phyloP scores from a whole-genome alignment of 2,113 vertebrate genomes.

The Psittacus erithacus region DNA sequence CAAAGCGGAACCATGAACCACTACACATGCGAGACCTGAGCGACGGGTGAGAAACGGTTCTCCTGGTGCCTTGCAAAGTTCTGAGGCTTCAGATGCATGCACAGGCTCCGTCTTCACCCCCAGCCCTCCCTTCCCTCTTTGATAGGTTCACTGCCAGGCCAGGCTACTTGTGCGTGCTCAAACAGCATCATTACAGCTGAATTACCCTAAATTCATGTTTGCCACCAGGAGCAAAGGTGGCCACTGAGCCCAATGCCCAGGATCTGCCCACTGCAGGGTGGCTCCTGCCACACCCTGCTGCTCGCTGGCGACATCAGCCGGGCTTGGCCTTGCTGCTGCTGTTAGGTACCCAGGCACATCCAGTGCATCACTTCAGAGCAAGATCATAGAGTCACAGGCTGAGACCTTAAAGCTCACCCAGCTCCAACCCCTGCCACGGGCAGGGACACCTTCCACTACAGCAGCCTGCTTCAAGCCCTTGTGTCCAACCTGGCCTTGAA shows the following conservation, averaged over 20 bases:
- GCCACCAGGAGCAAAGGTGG: background rate
- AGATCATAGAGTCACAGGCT: background rate
- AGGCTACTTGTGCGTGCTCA: background rate
- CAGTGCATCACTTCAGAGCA: background rate
- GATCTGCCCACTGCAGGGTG: background rate
- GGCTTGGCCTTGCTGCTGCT: background rate
- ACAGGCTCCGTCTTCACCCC: background rate
- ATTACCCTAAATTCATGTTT: background rate
- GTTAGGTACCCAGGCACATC: background rate
- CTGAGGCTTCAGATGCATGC: background rate
- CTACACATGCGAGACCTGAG: fast-evolving
- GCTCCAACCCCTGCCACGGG: background rate
- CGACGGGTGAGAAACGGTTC: background rate
- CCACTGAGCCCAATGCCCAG: too few species aligned
- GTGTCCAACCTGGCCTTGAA: background rate
- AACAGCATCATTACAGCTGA: background rate
- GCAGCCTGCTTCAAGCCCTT: background rate
- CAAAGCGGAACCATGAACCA: background rate
- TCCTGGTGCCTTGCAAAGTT: background rate
- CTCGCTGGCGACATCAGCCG: background rate
- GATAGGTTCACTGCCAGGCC: background rate
- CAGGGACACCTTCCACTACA: background rate
- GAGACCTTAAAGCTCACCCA: background rate
- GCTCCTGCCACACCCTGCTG: background rate
- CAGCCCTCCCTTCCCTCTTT: background rate